A percentile compares a stretch with the other conserved stretches of the same genome.
These are phyloP conservation scores for Rotaria macrura DNA, from an alignment of 2,888 invertebrate genomes.

Conservation along the genomic window DNA sequence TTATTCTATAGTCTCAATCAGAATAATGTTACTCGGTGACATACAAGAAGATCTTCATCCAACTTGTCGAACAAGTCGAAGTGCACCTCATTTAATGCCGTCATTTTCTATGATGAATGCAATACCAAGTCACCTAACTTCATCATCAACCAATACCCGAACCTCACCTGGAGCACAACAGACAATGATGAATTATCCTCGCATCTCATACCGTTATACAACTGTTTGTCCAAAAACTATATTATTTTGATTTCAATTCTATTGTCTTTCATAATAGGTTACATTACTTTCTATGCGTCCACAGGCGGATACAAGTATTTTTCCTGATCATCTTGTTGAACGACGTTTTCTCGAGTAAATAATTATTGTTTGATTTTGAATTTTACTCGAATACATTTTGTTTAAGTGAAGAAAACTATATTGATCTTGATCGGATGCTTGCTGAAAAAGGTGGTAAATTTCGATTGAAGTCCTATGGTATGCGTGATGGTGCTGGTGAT, in stretches of 20 bases:
- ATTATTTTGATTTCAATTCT: neutral
- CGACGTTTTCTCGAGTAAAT: neutral
- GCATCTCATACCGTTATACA: neutral
- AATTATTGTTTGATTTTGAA: neutral
- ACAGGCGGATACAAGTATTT: neutral
- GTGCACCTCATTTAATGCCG: neutral
- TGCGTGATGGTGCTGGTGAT: neutral
- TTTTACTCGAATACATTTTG: neutral
- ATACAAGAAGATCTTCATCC: neutral
- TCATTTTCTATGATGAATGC: neutral
- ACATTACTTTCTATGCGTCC: conserved; percentile 1
- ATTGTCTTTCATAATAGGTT: neutral
- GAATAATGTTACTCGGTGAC: neutral
- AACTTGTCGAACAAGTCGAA: neutral
- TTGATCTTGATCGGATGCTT: neutral
- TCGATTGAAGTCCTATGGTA: neutral
- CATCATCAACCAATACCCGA: neutral
- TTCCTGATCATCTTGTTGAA: neutral
- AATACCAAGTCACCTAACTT: neutral
- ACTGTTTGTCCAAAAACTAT: neutral
- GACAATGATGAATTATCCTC: neutral
- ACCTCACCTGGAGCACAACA: neutral
- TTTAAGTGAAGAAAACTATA: neutral
- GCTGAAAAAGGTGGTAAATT: neutral
- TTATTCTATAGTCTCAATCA: neutral